Evolutionary conservation across 2,888 invertebrate species (phyloP), one percentile per base, ranked within the genome.

Genomic region (Stratiomys singularior): DNA sequence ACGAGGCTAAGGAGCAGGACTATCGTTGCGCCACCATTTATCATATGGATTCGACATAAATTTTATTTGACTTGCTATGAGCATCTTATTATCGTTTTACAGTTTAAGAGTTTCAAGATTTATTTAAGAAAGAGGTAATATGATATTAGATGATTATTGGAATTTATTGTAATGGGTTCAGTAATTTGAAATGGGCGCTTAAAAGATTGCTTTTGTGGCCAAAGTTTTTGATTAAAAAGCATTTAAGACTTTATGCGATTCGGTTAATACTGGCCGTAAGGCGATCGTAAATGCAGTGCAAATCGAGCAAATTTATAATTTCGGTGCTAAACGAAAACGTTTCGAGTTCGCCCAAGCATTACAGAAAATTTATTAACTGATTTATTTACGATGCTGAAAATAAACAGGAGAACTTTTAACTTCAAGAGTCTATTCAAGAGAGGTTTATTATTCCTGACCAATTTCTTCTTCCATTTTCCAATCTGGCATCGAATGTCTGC

Each of bases 61-160:
- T 63, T 76, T 76, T 64, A 64, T 76, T 46, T 76, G 64, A 63
- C 64, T 76, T 76, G 76, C 60, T 76, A 60, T 64, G 63, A 46
- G 52, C 28, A 72, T 56, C 72, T 72, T 52, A 72, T 76, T 44
- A 76, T 76, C 64, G 76, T 63, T 63, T 60, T 76, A 25, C 30
- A 13, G 69, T 30, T 56, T 56, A 28, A 25, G 60, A 60, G 60
- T 74, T 44, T 27, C 13, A 7, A 37, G 44, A 74, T 60, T 74
- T 74, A 58, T 69, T 46, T 13, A 30, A 13, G 47, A 47, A 47
- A 23, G 69, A 47, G 69, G 46, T 69, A 25, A 27, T 27, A 11
- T 15, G 46, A 69, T 25, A 25, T 47, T 47, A 30, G 46, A 67
- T 44, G 7, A 46, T 67, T 18, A 67, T 44, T 25, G 25, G 69